These are phyloP conservation scores for Eulithis testata DNA, from an alignment of 2,888 invertebrate species.

Conservation along the genomic window DNA sequence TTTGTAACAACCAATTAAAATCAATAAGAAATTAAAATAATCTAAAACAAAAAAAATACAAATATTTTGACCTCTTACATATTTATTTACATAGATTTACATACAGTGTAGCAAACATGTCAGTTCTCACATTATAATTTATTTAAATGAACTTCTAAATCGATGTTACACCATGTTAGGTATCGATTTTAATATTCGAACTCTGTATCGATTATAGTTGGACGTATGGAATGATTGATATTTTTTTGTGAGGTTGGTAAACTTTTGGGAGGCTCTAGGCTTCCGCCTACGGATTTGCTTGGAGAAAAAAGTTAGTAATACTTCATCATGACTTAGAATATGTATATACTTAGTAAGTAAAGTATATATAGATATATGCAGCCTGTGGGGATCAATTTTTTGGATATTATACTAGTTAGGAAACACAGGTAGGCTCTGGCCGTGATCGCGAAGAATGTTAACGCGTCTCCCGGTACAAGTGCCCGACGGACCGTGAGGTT, in stretches of 20 bases:
- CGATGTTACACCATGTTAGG: slow-evolving; percentile 55
- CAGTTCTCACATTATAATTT: slow-evolving; percentile 51
- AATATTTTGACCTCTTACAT: slow-evolving; percentile 10
- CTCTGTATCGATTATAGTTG: slow-evolving; percentile 66
- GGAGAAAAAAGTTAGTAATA: background rate
- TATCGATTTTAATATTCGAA: slow-evolving; percentile 63
- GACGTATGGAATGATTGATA: slow-evolving; percentile 74
- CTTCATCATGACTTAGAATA: too few species aligned
- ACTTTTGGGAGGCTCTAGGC: slow-evolving; percentile 47
- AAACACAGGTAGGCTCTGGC: too few species aligned
- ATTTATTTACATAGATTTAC: slow-evolving; percentile 24
- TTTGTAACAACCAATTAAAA: too few species aligned
- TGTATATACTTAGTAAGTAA: too few species aligned
- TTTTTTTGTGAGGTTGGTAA: slow-evolving; percentile 27
- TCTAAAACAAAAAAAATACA: background rate
- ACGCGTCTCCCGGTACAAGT: too few species aligned
- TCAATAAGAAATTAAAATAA: too few species aligned
- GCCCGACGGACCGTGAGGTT: too few species aligned
- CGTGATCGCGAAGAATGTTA: too few species aligned
- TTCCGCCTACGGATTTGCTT: background rate
- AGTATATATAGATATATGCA: too few species aligned
- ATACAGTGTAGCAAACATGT: slow-evolving; percentile 30
- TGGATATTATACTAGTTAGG: too few species aligned
- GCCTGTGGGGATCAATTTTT: too few species aligned
- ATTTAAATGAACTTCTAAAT: slow-evolving; percentile 61